A percentile compares a stretch with the other conserved stretches of the same genome.
Conservation (phyloP, 1,140 invertebrate species). For the Hesperophylax magnus region DNA sequence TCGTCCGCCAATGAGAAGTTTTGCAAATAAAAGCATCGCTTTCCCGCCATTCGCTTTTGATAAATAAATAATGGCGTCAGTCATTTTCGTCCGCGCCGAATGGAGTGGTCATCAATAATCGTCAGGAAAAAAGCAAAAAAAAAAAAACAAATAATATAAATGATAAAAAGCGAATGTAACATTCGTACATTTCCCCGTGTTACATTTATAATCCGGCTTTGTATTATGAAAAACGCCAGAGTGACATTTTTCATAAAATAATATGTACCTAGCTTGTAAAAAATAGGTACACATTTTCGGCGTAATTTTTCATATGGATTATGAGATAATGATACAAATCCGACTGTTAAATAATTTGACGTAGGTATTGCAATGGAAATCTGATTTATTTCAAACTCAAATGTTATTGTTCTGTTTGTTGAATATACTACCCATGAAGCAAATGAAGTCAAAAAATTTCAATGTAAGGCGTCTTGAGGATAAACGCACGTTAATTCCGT, state of each 20-base stretch:
- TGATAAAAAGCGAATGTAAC: slow-evolving; percentile 31
- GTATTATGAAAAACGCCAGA: slow-evolving; percentile 40
- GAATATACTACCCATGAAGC: too few species aligned
- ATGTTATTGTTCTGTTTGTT: too few species aligned
- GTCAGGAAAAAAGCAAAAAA: slow-evolving; percentile 21
- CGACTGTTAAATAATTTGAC: background rate
- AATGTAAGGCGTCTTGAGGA: too few species aligned
- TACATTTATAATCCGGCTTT: slow-evolving; percentile 41
- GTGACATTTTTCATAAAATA: slow-evolving; percentile 34
- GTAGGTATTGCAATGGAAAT: background rate
- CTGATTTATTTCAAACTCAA: background rate
- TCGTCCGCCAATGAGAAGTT: background rate
- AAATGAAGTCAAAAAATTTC: too few species aligned
- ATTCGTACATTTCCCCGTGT: slow-evolving; percentile 34
- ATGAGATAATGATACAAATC: background rate
- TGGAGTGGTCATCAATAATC: slow-evolving; percentile 24
- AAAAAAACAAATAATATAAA: slow-evolving; percentile 20
- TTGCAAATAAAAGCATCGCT: background rate
- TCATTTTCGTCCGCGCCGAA: slow-evolving; percentile 25
- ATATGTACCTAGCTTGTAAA: background rate
- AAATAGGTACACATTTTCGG: too few species aligned
- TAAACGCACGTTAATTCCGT: too few species aligned
- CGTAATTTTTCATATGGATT: too few species aligned
- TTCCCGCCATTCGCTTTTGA: slow-evolving; percentile 11
- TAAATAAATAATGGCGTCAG: slow-evolving; percentile 9